Conservation (phyloP, 2,888 invertebrate genomes). For the Gibbula magus region DNA sequence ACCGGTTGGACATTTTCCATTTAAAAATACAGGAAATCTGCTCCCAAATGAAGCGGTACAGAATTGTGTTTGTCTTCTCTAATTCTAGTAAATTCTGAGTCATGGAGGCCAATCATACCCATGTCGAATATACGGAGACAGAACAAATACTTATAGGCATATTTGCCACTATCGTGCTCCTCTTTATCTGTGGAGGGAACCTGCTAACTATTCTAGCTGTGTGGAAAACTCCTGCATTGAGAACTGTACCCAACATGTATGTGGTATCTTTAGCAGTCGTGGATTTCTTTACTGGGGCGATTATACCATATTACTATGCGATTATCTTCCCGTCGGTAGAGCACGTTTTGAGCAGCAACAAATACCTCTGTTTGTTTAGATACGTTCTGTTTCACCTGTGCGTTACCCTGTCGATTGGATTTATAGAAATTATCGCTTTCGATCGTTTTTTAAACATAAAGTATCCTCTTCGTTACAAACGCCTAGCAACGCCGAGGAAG, state of each 20-base stretch:
- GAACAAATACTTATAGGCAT: background rate
- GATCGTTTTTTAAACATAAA: background rate
- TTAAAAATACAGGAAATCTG: no score
- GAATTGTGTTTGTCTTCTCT: no score
- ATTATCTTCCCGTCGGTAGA: background rate
- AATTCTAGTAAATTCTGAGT: no score
- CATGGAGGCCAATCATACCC: no score
- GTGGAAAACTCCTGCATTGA: background rate
- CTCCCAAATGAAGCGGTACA: no score
- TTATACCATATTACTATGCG: background rate
- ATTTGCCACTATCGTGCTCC: background rate
- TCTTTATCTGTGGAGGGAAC: background rate
- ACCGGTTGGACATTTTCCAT: no score
- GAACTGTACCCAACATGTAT: constrained; percentile 7
- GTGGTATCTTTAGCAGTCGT: background rate
- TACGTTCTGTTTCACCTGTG: background rate
- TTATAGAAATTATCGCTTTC: background rate
- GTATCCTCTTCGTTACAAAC: background rate
- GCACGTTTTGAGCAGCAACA: background rate
- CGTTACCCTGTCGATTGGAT: background rate
- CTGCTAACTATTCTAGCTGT: background rate
- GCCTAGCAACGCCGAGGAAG: background rate
- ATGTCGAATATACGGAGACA: no score
- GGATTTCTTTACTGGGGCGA: background rate
- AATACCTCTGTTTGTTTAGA: background rate